Percentiles rank a stretch among this genome's conserved stretches.
phyloP scores from a whole-genome alignment of 2,888 invertebrate genomes.

The Aporophyla nigra region DNA sequence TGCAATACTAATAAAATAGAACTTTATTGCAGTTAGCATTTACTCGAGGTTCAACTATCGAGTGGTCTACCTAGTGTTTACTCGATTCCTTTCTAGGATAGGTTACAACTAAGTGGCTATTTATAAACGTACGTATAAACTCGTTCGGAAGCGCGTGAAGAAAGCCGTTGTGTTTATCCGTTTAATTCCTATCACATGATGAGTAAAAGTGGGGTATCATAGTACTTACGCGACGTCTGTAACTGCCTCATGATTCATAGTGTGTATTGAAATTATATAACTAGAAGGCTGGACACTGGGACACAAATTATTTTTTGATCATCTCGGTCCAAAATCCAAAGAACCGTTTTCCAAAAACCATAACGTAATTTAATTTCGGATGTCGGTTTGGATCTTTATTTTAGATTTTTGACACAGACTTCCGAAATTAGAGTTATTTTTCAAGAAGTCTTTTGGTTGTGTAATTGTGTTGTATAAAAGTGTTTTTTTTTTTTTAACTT shows the following conservation, averaged over 20 bases:
- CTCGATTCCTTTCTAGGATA: slow-evolving; percentile 25
- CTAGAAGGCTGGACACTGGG: background rate
- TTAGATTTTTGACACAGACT: too few relatives aligned
- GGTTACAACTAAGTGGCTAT: slow-evolving; percentile 13
- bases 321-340: background rate
- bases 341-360: too few relatives aligned
- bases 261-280: slow-evolving; percentile 13
- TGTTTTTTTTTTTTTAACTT: too few relatives aligned
- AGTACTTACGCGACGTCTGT: slow-evolving; percentile 15
- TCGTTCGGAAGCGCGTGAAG: slow-evolving; percentile 46
- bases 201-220: slow-evolving; percentile 28
- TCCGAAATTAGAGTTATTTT: too few relatives aligned
- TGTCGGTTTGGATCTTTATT: too few relatives aligned
- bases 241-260: slow-evolving; percentile 16
- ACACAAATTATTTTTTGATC: background rate
- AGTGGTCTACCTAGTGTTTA: slow-evolving; percentile 16
- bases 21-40: slow-evolving; percentile 25
- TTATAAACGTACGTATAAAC: slow-evolving; percentile 26
- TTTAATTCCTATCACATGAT: slow-evolving; percentile 42
- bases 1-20: slow-evolving; percentile 36
- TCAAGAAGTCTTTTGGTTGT: too few relatives aligned
- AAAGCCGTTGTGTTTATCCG: slow-evolving; percentile 46
- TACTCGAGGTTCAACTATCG: slow-evolving; percentile 19
- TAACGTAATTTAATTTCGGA: too few relatives aligned
- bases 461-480: too few relatives aligned